Conservation (phyloP, 2,888 invertebrate genomes). For the Cephus rjabovi region DNA sequence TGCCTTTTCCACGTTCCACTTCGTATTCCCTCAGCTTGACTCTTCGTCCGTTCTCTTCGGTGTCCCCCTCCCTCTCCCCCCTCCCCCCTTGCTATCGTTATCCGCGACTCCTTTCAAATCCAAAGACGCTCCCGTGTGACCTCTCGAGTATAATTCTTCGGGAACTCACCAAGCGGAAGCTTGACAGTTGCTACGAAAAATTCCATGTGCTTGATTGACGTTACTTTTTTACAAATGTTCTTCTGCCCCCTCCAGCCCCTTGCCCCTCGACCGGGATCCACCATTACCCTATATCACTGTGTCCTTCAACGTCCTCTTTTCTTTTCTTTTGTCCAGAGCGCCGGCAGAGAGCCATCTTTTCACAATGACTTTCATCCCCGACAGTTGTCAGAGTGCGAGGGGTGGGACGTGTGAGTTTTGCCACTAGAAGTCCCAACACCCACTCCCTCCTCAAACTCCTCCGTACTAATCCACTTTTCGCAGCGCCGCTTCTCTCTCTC, state of each 20-base stretch:
- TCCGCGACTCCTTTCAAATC: constrained; percentile 7
- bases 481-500: not conserved
- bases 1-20: constrained; percentile 8
- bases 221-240: not conserved
- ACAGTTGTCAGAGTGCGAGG: not conserved
- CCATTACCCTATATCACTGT: not conserved
- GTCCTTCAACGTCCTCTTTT: not conserved
- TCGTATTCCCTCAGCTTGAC: constrained; percentile 13
- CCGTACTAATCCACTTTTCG: not conserved
- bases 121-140: constrained; percentile 3
- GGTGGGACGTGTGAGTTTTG: not conserved
- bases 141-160: constrained; percentile 8
- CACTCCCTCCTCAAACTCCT: too few relatives aligned
- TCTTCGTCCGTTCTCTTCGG: not conserved
- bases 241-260: not conserved
- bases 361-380: not conserved
- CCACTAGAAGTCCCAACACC: not conserved
- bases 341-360: not conserved
- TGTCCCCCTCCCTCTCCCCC: not conserved
- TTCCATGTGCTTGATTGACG: not conserved
- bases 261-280: not conserved
- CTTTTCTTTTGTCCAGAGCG: not conserved
- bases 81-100: constrained; percentile 19
- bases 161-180: not conserved
- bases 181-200: not conserved